Conservation (phyloP, 2,113 vertebrate genomes). For the Saimiri boliviensis region DNA sequence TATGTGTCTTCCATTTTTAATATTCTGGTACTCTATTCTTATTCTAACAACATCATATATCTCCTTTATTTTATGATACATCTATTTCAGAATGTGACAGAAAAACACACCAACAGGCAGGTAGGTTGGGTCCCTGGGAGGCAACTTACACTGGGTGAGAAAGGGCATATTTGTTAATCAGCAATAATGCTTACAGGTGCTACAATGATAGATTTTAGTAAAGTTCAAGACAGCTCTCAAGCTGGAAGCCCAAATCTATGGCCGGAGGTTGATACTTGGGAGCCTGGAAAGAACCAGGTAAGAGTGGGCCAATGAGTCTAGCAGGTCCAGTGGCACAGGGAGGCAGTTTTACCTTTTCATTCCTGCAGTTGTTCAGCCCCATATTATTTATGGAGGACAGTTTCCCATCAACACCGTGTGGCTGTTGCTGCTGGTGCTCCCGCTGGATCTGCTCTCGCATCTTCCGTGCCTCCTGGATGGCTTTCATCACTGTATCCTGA, state of each 20-base stretch:
- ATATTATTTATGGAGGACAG: conserved; percentile 92
- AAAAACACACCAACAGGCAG: neutral
- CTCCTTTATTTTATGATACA: neutral
- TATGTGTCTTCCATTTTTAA: conserved; percentile 1
- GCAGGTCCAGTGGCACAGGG: neutral
- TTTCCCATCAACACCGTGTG: conserved; percentile 94
- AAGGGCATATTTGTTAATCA: neutral
- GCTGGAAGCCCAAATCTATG: neutral
- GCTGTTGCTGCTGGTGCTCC: conserved; percentile 93
- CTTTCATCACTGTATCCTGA: conserved; percentile 99
- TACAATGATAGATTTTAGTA: neutral
- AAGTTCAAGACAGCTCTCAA: neutral
- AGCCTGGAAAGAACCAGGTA: neutral
- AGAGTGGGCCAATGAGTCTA: neutral
- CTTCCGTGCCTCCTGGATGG: conserved; percentile 99
- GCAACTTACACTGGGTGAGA: neutral
- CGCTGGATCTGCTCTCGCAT: conserved; percentile 99
- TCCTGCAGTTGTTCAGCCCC: conserved; percentile 96
- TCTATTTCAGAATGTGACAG: neutral
- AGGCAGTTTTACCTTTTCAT: conserved; percentile 91
- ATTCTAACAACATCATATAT: neutral
- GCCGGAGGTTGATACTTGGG: neutral
- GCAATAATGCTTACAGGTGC: neutral
- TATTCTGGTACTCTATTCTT: neutral
- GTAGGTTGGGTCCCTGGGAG: neutral